Base-by-base conservation (phyloP, 2,888 invertebrate genomes). In the Hirtodrosophila alboralis region DNA sequence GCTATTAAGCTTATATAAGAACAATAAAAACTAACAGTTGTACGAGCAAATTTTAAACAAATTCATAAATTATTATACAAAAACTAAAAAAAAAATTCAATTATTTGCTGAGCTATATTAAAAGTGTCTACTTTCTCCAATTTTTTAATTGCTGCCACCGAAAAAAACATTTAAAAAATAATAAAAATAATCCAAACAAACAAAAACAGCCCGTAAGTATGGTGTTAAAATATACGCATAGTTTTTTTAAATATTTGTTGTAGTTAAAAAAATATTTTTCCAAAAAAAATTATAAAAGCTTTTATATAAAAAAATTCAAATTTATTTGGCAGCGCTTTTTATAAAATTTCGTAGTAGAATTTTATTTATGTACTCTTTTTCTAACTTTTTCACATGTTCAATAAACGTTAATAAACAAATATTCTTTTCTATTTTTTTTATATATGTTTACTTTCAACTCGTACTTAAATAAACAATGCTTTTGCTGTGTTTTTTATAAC, bases 181-280 rank as follows among this genome's bases (percentile, higher is more conserved):
- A 37, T 43, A 43, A 53, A 54, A 10, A 51, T 16, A 36, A 28
- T 10, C 1, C 18, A 40, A 21, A n/a, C n/a, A n/a, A 51, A 45
- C 16, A 16, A 30, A 13, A 41, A 59, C 38, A 78, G 78, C 78
- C 78, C 64, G 78, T 78, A 84, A 78, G 78, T 78, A 78, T 63
- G 36, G 13, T 14, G 33, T 34, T 26, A 45, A 21, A 58, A 41
- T 10, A 41, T 14, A 41, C 30, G 31, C n/a, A 31, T 26, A 33
- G 8, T 26, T 27, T 44, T 21, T 9, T 37, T 30, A 4, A 13
- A 41, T 48, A 48, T 53, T 26, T 40, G 59, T 59, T 65, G 65
- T 64, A 65, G 59, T 68, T 23, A 23, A 7, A 23, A 23, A 23
- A 7, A 23, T 23, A 5, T 23, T 2, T 23, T 23, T 1, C n/a